Base-by-base conservation (phyloP, 2,888 invertebrate genomes). In the Auanema freiburgensis region DNA sequence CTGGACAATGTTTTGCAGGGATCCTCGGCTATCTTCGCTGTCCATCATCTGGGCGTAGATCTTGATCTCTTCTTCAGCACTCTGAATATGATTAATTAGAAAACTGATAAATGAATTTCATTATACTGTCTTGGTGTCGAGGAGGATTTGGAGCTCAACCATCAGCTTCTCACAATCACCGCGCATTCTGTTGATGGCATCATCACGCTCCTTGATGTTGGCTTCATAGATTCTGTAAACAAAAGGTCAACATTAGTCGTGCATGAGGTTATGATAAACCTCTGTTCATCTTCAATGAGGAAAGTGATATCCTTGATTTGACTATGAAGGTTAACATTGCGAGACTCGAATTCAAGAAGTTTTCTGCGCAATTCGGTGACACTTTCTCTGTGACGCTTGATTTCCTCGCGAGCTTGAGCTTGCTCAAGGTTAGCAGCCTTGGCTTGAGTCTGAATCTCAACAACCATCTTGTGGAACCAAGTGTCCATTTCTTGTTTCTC, bases 21-120 rank as follows among this genome's bases (percentile, higher is more conserved):
- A 83, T 16, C 79, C 78, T 23, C 86, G 85, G 81, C 84, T 86
- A 78, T 87, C 87, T 72, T 87, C 87, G 42, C 86, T 85, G 78
- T 87, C 87, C 76, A 87, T 79, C 80, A 87, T 84, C 74, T 87
- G 87, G 68, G 87, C 84, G 84, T 87, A 87, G 67, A 87, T 87
- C 67, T 86, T 86, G 70, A 87, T 87, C 80, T 87, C 87, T 61
- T 87, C 85, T 80, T 87, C 87, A 63, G 87, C 80, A 18, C 86
- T 86, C 59, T 72, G 24, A 44, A 61, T 11, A n/a, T 12, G 12
- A 50, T 14, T 50, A 11, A 16, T 11, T 50, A 50, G 14, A 11
- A 21, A 5, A n/a, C 10, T n/a, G n/a, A n/a, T n/a, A n/a, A 21
- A 12, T 21, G 40, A 14, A 8, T 1, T 24, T 14, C 21, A 11